A percentile compares a stretch with the other conserved stretches of the same genome.
These are phyloP conservation scores for Caenorhabditis angaria DNA, from an alignment of 2,888 invertebrate species.

Conservation along the genomic window DNA sequence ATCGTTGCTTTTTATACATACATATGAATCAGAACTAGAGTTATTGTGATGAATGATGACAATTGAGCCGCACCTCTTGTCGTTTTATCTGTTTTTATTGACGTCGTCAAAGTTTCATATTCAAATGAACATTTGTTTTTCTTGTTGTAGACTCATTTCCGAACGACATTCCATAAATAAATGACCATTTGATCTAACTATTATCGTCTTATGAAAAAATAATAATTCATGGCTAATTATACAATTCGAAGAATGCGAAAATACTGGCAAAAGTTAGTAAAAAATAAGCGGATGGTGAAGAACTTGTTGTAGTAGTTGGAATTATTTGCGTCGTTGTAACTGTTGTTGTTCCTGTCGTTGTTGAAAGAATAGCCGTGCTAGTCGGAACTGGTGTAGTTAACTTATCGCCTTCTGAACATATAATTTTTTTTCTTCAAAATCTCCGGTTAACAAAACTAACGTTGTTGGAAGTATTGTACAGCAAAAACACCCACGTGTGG, in stretches of 20 bases:
- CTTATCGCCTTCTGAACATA: constrained; percentile 8
- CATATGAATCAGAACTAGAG: neutral
- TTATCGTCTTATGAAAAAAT: too few species aligned
- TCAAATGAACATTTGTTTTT: neutral
- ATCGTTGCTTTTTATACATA: neutral
- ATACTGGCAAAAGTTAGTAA: too few species aligned
- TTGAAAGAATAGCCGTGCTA: constrained; percentile 1
- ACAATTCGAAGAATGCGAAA: too few species aligned
- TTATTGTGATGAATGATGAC: neutral
- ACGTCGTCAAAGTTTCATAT: neutral
- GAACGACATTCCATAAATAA: too few species aligned
- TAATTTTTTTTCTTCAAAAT: neutral
- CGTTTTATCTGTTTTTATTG: neutral
- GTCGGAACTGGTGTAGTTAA: neutral
- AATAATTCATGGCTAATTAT: too few species aligned
- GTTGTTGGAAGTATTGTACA: constrained; percentile 19
- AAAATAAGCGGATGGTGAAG: too few species aligned
- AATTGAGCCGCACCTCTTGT: neutral
- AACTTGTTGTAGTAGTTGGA: constrained; percentile 10
- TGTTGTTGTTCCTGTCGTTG: too few species aligned
- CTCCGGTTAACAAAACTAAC: neutral
- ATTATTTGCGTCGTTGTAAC: neutral
- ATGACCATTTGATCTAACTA: too few species aligned
- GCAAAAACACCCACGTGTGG: constrained; percentile 10
- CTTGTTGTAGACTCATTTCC: too few species aligned